Evolutionary conservation across 2,888 invertebrate species (phyloP), one percentile per base, ranked within the genome.

Genomic region (Cantharis rufa): DNA sequence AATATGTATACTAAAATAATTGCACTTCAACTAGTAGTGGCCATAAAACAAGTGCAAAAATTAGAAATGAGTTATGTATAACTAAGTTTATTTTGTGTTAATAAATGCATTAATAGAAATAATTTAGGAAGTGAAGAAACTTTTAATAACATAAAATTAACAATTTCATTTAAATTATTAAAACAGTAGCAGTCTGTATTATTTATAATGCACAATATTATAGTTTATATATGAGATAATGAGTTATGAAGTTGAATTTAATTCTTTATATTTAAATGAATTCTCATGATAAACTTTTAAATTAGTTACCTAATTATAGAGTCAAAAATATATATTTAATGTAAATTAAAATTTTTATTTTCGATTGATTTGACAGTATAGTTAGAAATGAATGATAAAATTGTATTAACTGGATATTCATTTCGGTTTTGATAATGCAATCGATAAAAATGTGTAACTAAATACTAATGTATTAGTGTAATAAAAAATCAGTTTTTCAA

Each of bases 81-180:
- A 48, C n/a, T 48, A 48, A 48, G n/a, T 24, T 1, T 9, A 24
- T 24, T 24, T 9, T 24, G 24, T 24, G 48, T 48, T 48, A n/a
- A 48, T n/a, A 48, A 7, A 13, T 48, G 4, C 10, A n/a, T 32
- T 11, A 2, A 32, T 1, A n/a, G n/a, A 48, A 48, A 48, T 66
- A 66, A 72, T 66, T 72, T 61, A 69, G 69, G 73, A 73, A 69
- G 62, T 69, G 69, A 63, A 32, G 72, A 16, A 24, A 76, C 72
- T 72, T 48, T 66, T 48, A 69, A 61, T 72, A 71, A 68, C 72
- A 24, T 75, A 71, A 75, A 75, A 76, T 48, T 48, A 72, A 62
- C 70, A 76, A 72, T 28, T n/a, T 48, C n/a, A n/a, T 48, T 48
- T 7, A 48, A 48, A n/a, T 48, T n/a, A 48, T 48, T 48, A n/a